Conservation (phyloP, 92 coral and sea anemone species). For the Pocillopora meandrina region DNA sequence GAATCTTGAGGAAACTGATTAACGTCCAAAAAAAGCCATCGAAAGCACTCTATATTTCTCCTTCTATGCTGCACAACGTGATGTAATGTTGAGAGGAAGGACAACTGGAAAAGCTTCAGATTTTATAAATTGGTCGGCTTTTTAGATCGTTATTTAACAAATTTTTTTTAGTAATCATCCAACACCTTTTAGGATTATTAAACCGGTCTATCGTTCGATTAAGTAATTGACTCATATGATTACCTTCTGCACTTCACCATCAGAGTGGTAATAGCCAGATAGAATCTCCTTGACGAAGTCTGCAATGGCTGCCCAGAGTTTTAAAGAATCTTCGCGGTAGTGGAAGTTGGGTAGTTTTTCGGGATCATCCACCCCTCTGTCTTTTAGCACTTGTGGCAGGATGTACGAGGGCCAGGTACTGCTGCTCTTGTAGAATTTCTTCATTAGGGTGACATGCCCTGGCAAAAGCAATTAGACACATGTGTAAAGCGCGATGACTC, state of each 20-base stretch:
- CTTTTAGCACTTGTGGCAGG: constrained; percentile 46
- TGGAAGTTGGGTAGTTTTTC: constrained; percentile 53
- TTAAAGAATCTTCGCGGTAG: constrained; percentile 60
- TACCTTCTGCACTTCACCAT: constrained; percentile 28
- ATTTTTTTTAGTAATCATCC: no score
- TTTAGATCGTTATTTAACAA: no score
- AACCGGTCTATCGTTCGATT: no score
- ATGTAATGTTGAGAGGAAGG: no score
- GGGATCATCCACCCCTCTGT: constrained; percentile 65
- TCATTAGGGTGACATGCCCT: constrained; percentile 34
- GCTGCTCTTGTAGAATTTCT: constrained; percentile 27
- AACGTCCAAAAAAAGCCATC: no score
- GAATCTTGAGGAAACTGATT: no score
- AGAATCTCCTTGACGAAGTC: constrained; percentile 48
- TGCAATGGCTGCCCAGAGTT: constrained; percentile 55
- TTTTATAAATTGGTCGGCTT: no score
- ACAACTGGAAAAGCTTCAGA: no score
- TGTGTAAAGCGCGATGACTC: background rate
- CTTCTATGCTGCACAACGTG: no score
- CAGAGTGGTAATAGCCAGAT: constrained; percentile 44
- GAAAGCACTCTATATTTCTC: no score
- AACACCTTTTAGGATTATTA: no score
- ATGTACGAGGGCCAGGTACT: constrained; percentile 38
- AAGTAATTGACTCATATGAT: background rate
- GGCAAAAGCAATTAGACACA: background rate